Percentiles rank a stretch among this genome's conserved stretches.
Evolutionary conservation across 1,140 invertebrate species (phyloP).

Genomic region (Polypedilum pembai): DNA sequence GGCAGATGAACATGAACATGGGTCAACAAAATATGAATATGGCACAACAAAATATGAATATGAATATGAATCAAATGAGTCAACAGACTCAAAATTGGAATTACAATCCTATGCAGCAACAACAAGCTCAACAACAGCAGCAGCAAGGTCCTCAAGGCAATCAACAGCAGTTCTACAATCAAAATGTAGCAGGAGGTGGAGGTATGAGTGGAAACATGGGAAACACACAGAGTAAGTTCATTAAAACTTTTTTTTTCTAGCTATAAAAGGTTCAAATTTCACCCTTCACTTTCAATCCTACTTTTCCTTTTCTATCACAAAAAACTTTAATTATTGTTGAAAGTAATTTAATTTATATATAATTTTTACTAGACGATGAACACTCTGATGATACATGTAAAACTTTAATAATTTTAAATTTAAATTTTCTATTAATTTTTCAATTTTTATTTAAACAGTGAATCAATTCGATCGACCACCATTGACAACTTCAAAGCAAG

Average conservation of each 20-base stretch:
- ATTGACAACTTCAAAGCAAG: slow-evolving; percentile 71
- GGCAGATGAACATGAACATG: slow-evolving; percentile 45
- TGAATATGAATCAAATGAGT: slow-evolving; percentile 26
- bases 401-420: no score
- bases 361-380: no score
- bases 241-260: no score
- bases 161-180: slow-evolving; percentile 31
- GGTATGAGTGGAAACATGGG: no score
- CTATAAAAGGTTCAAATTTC: no score
- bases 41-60: slow-evolving; percentile 32
- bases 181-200: slow-evolving; percentile 30
- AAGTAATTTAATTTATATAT: no score
- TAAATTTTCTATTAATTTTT: no score
- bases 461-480: slow-evolving; percentile 60
- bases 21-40: slow-evolving; percentile 36
- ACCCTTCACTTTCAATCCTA: no score
- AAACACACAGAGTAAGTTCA: no score
- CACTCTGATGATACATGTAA: no score
- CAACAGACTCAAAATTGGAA: slow-evolving; percentile 20
- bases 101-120: slow-evolving; percentile 31
- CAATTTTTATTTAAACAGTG: slow-evolving; percentile 41
- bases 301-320: no score
- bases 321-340: no score
- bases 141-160: slow-evolving; percentile 31
- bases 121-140: slow-evolving; percentile 37